A percentile compares a stretch with the other conserved stretches of the same genome.
Evolutionary conservation across 2,888 invertebrate species (phyloP).

Genomic region (Melinopterus prodromus): DNA sequence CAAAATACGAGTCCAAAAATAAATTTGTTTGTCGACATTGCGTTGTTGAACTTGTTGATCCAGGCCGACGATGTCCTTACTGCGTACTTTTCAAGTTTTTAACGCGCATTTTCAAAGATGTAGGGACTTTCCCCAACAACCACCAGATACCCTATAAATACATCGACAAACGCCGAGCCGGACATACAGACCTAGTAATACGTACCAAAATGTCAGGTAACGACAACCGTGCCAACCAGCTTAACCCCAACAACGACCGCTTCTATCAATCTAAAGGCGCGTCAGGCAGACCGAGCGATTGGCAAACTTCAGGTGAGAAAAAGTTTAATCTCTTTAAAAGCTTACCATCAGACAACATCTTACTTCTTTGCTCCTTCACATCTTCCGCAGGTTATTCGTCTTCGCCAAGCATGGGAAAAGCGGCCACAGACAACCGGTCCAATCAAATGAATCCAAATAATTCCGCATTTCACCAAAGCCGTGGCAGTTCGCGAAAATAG

Average conservation of each 20-base stretch:
- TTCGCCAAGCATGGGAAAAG: neutral
- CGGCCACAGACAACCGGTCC: neutral
- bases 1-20: too few relatives aligned
- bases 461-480: neutral
- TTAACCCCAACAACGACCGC: constrained; percentile 13
- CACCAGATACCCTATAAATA: neutral
- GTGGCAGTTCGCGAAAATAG: neutral
- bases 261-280: constrained; percentile 12
- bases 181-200: neutral
- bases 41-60: neutral
- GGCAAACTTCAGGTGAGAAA: constrained; percentile 7
- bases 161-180: neutral
- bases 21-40: neutral
- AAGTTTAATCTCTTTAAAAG: neutral
- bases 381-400: neutral
- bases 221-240: constrained; percentile 21
- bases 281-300: constrained; percentile 8
- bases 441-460: neutral
- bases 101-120: neutral
- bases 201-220: neutral
- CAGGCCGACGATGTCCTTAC: neutral
- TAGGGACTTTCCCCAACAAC: neutral
- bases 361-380: too few relatives aligned
- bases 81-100: neutral
- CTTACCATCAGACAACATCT: neutral